Base-by-base conservation (phyloP, 1,140 invertebrate genomes). In the Drosophila funebris region DNA sequence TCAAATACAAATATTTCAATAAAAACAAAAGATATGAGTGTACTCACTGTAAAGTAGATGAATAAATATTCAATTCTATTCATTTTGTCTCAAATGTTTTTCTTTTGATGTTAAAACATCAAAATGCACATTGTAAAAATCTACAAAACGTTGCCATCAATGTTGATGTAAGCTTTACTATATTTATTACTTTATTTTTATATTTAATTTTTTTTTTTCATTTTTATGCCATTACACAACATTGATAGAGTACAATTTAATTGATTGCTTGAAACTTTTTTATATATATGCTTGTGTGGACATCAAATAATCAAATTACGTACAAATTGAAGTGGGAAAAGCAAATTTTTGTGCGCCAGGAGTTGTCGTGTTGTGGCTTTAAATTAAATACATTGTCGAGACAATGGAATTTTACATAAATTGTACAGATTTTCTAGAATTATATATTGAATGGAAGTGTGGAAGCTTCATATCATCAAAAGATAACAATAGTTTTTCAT, bases 31-130 rank as follows among this genome's bases (percentile, higher is more conserved):
- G n/a, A n/a, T 46, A 22, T 22, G 43, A 46, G 3, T 43, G 41
- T n/a, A n/a, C 16, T 43, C 41, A 43, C 41, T 4, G 43, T 46
- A 22, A 20, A 20, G 43, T 20, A 46, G 20, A 22, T 46, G 43
- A 46, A 46, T 46, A 46, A 48, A 48, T 48, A 48, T 48, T 48
- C 44, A 22, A 48, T 48, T 48, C 22, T 48, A 48, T 48, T 48
- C 44, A 48, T 27, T 27, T 48, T 13, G 22, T 9, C 4, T 27
- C 22, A 48, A 48, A 48, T 48, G 44, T 48, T 48, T 48, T 27
- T 22, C 22, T 48, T 48, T 48, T 27, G 22, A 48, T 48, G 44
- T 48, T 4, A 48, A 48, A 48, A 48, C 6, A 48, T 18, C n/a
- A 14, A 36, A 36, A 27, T 48, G 13, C 3, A 8, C 44, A 18